phyloP scores from a whole-genome alignment of 2,797 vertebrate species.

The Cacajao melanocephalus region DNA sequence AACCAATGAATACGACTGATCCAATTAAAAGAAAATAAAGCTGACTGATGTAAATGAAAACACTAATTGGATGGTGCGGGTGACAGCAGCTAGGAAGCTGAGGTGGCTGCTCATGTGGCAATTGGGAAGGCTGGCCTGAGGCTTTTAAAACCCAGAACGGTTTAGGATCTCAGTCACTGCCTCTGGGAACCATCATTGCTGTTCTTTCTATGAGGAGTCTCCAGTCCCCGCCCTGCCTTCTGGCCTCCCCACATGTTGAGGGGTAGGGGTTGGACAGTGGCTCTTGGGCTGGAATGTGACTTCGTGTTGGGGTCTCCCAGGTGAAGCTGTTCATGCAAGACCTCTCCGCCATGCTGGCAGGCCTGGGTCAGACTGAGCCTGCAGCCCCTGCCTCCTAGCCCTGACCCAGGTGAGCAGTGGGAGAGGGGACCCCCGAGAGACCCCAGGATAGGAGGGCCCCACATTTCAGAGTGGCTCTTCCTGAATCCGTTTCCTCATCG shows the following conservation, averaged over 20 bases:
- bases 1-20: neutral
- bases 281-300: neutral
- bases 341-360: conserved; percentile 76
- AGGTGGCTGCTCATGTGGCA: neutral
- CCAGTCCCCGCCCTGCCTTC: neutral
- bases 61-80: neutral
- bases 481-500: neutral
- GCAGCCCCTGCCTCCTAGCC: accelerated
- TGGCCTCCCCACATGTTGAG: accelerated
- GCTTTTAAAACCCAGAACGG: neutral
- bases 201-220: neutral
- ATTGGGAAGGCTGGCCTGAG: accelerated
- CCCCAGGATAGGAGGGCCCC: neutral
- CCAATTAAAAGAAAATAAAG: neutral
- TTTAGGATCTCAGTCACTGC: neutral
- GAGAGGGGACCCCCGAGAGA: neutral
- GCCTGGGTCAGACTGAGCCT: conserved; percentile 24
- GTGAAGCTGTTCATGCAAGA: conserved; percentile 86
- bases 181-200: neutral
- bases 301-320: conserved; percentile 72
- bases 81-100: neutral
- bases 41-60: neutral
- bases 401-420: neutral
- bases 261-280: neutral
- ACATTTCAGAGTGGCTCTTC: neutral